Base-by-base conservation (phyloP, 2,888 invertebrate species). In the Cyclophora punctaria region DNA sequence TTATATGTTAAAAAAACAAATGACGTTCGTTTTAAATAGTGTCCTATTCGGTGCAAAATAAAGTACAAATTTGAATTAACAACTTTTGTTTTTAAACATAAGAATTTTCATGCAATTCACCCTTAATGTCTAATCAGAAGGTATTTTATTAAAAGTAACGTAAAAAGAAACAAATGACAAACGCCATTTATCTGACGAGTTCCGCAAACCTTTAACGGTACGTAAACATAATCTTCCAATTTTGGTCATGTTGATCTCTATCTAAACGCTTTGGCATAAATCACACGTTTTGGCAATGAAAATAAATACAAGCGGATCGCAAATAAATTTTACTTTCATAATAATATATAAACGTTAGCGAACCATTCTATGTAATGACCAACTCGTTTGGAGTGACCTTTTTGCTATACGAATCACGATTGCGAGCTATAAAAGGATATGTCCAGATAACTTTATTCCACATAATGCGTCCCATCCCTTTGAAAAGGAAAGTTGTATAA, bases 371-470 rank as follows among this genome's bases (percentile, higher is more conserved):
- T 73, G 75, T 75, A 75, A 84, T 78, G 76, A 68, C 71, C 74
- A 71, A 71, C 75, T 73, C 76, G 76, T 80, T 78, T 64, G 58
- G 55, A 68, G 66, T 72, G 73, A 76, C 75, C 80, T 75, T 83
- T 82, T 83, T 79, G 80, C 79, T 63, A 68, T 71, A 75, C 67
- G 69, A 66, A 62, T 72, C 74, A 67, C 75, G 75, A 76, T 78
- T 73, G 69, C 67, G 55, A 62, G 65, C 85, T 71, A 82, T 87
- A 87, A 87, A 87, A 83, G 84, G 85, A 70, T 73, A 77, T 75
- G 82, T 77, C 79, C 83, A 82, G 83, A 84, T 84, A 83, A 83
- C 80, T 84, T 86, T 86, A 85, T 86, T 80, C 80, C 76, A 76
- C 75, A 80, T 83, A 75, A 80, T 81, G 71, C 74, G 73, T 75